Evolutionary conservation across 2,797 vertebrate species (phyloP).

Genomic region (Tragelaphus oryx): DNA sequence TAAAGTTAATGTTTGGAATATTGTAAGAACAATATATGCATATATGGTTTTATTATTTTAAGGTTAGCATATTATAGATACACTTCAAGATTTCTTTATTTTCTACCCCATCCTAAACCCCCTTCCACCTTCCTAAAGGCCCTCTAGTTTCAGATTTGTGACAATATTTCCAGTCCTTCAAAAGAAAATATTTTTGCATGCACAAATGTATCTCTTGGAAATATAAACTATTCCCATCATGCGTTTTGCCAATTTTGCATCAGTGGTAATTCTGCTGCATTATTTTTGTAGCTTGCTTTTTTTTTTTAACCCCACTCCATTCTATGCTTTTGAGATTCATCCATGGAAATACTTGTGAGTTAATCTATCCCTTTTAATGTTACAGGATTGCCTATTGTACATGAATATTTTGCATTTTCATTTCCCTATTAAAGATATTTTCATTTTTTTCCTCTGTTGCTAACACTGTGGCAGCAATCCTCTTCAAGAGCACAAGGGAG

Average conservation of each 20-base stretch:
- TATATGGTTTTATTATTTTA: not conserved
- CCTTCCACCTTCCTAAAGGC: not conserved
- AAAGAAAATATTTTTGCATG: not conserved
- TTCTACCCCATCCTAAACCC: not conserved
- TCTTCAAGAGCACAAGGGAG: not conserved
- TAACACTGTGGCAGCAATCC: not conserved
- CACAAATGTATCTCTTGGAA: not conserved
- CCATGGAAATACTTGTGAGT: not conserved
- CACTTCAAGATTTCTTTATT: not conserved
- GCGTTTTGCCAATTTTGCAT: not conserved
- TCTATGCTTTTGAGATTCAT: not conserved
- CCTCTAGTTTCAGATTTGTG: not conserved
- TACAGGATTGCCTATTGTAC: not conserved
- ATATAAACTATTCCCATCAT: not conserved
- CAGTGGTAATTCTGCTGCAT: not conserved
- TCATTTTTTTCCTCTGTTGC: not conserved
- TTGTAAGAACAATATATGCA: not conserved
- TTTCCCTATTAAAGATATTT: not conserved
- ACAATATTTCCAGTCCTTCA: not conserved
- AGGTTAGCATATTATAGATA: not conserved
- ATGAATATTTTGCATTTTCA: not conserved
- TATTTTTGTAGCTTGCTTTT: not conserved
- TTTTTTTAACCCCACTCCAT: not conserved
- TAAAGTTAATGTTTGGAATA: not conserved
- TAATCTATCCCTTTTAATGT: not conserved